Percentiles rank a stretch among this genome's conserved stretches.
phyloP scores from a whole-genome alignment of 2,113 vertebrate genomes.

The Peromyscus californicus region DNA sequence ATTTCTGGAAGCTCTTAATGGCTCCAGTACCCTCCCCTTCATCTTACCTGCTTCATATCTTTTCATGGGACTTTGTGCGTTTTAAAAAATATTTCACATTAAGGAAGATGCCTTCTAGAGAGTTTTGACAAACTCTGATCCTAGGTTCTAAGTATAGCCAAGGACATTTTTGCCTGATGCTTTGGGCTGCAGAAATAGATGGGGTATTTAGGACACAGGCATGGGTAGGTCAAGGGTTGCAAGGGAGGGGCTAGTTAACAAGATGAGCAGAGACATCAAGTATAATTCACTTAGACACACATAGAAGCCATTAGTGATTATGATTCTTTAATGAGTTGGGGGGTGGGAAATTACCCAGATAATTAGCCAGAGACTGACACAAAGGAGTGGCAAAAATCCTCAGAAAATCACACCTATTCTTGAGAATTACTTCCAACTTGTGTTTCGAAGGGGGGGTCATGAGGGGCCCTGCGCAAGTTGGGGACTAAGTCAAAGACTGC shows the following conservation, averaged over 20 bases:
- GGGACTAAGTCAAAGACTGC: not conserved
- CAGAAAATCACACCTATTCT: not conserved
- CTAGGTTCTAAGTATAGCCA: not conserved
- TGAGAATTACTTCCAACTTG: not conserved
- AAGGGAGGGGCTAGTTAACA: not conserved
- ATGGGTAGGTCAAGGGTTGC: not conserved
- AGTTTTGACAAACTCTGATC: conserved; percentile 5
- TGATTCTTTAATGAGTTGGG: not conserved
- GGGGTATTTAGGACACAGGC: not conserved
- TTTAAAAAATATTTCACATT: not conserved
- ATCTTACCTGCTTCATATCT: not conserved
- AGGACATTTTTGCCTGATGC: not conserved
- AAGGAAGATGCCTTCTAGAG: not conserved
- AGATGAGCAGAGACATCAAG: not conserved
- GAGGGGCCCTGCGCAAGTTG: not conserved
- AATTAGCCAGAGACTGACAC: not conserved
- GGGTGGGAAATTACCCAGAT: not conserved
- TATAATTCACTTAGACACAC: not conserved
- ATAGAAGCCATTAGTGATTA: not conserved
- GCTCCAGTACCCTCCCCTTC: not conserved
- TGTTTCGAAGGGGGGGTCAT: not conserved
- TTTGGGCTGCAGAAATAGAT: not conserved
- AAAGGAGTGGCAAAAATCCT: not conserved
- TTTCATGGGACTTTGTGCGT: not conserved
- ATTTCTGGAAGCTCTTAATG: not conserved